Conservation (phyloP, 1,140 invertebrate genomes). For the Drosophila jambulina region DNA sequence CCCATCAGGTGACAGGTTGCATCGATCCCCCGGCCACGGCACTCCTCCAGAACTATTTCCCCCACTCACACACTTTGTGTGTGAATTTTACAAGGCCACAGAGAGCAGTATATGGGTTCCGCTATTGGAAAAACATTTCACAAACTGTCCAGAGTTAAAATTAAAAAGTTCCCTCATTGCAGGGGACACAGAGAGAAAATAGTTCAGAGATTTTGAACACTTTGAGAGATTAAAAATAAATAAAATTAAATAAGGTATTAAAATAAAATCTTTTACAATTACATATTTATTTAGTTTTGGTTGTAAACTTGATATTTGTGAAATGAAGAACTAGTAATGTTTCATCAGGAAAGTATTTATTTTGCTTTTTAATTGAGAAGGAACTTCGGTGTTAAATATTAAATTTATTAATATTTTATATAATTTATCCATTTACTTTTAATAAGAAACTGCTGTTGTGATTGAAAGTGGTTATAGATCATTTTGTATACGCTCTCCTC, state of each 20-base stretch:
- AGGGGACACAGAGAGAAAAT: slow-evolving; percentile 31
- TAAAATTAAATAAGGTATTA: no score
- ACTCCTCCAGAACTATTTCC: slow-evolving; percentile 15
- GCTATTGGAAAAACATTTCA: slow-evolving; percentile 45
- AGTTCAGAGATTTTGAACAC: no score
- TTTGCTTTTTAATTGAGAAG: neutral
- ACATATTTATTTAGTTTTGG: neutral
- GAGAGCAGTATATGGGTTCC: slow-evolving; percentile 17
- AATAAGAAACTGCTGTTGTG: no score
- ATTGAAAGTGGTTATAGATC: neutral
- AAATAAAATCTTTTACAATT: neutral
- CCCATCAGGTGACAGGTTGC: slow-evolving; percentile 40
- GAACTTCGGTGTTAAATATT: neutral
- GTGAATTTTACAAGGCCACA: slow-evolving; percentile 48
- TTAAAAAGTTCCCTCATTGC: slow-evolving; percentile 56
- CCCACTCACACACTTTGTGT: slow-evolving; percentile 9
- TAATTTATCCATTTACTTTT: no score
- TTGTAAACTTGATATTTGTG: neutral
- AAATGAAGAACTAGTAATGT: neutral
- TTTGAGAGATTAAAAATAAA: neutral
- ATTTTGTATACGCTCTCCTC: neutral
- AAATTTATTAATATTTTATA: neutral
- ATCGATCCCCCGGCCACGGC: neutral
- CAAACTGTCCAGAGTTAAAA: slow-evolving; percentile 48
- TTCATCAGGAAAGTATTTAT: neutral